A percentile compares a stretch with the other conserved stretches of the same genome.
phyloP scores from a whole-genome alignment of 1,140 invertebrate genomes.

The Eriocheir sinensis region DNA sequence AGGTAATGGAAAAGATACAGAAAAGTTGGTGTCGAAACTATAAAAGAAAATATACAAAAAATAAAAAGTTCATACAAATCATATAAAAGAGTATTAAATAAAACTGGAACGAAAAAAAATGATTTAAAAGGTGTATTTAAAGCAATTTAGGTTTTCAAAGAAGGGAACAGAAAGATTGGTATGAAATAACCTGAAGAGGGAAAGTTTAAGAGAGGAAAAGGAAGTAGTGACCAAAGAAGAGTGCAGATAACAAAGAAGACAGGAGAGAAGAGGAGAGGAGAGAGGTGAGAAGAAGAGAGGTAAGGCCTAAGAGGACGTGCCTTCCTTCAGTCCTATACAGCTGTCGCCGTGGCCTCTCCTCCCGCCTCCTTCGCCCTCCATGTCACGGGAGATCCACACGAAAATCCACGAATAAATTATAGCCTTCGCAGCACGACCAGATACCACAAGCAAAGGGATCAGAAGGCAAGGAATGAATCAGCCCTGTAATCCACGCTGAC shows the following conservation, averaged over 20 bases:
- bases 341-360: not conserved
- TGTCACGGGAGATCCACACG: not conserved
- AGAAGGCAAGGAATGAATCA: not conserved
- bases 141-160: too few species aligned
- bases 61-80: too few species aligned
- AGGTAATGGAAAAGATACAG: too few species aligned
- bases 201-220: not conserved
- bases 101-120: too few species aligned
- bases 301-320: not conserved
- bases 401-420: not conserved
- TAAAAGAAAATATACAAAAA: too few species aligned
- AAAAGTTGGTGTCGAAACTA: too few species aligned
- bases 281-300: constrained; percentile 18
- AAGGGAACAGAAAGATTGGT: not conserved
- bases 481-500: not conserved
- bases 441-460: not conserved
- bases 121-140: too few species aligned
- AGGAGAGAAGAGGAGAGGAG: constrained; percentile 18
- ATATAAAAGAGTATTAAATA: too few species aligned
- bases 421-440: not conserved
- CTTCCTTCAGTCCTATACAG: not conserved
- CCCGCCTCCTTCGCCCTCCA: not conserved
- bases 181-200: not conserved
- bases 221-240: not conserved
- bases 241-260: not conserved